These are phyloP conservation scores for Drosophila setosimentum DNA, from an alignment of 2,888 invertebrate genomes.

Conservation along the genomic window DNA sequence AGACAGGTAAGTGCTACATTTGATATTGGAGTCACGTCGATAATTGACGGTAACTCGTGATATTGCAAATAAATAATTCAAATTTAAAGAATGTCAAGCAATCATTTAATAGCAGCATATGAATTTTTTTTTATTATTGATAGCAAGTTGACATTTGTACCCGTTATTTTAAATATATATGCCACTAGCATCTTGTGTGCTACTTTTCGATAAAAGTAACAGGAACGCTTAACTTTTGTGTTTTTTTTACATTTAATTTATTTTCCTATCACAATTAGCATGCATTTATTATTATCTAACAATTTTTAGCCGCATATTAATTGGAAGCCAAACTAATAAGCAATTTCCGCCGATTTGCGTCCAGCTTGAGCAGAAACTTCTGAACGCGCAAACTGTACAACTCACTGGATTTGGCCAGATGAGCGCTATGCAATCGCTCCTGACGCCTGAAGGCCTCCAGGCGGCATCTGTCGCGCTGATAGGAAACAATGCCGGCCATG, in stretches of 20 bases:
- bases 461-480: conserved; percentile 87
- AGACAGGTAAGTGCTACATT: conserved; percentile 1
- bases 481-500: conserved; percentile 93
- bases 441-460: conserved; percentile 55
- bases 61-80: conserved; percentile 12
- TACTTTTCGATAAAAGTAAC: conserved; percentile 1
- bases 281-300: conserved; percentile 22
- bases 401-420: conserved; percentile 59
- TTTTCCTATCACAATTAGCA: conserved; percentile 38
- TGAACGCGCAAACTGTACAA: conserved; percentile 76
- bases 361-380: conserved; percentile 71
- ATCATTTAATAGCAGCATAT: not conserved
- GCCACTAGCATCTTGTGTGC: not conserved
- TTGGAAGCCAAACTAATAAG: conserved; percentile 63
- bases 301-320: conserved; percentile 28
- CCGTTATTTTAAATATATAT: not conserved
- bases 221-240: not conserved
- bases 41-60: not conserved
- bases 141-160: not conserved
- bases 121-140: not conserved
- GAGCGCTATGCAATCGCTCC: conserved; percentile 52
- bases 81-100: not conserved
- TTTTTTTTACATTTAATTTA: conserved; percentile 30
- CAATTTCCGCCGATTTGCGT: conserved; percentile 69
- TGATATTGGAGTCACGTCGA: not conserved